These are phyloP conservation scores for Cryptus viduatorius DNA, from an alignment of 2,888 invertebrate species.

Conservation along the genomic window DNA sequence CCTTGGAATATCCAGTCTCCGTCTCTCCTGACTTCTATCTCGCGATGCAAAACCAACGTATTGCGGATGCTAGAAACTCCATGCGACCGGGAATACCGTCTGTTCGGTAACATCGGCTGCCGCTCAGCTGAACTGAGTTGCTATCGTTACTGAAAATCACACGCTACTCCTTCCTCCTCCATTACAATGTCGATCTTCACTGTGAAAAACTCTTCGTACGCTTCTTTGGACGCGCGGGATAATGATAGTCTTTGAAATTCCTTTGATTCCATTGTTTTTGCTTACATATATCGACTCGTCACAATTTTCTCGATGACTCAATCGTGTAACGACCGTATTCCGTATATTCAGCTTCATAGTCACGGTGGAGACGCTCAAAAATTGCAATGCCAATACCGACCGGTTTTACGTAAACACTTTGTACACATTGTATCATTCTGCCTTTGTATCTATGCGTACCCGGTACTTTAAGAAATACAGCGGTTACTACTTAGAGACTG, in stretches of 20 bases:
- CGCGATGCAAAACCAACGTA: conserved; percentile 38
- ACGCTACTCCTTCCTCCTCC: conserved; percentile 26
- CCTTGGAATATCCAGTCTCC: conserved; percentile 50
- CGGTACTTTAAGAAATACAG: conserved; percentile 36
- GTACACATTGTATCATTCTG: conserved; percentile 55
- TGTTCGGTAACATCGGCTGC: conserved; percentile 52
- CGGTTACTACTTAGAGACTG: conserved; percentile 20
- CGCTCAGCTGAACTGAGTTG: conserved; percentile 39
- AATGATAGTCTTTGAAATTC: conserved; percentile 34
- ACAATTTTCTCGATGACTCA: conserved; percentile 58
- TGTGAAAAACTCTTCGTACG: conserved; percentile 23
- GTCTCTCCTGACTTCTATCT: conserved; percentile 14
- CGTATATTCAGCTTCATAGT: conserved; percentile 28
- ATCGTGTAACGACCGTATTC: conserved; percentile 50
- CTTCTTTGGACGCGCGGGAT: not conserved
- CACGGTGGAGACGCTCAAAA: conserved; percentile 20
- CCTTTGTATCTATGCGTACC: conserved; percentile 3
- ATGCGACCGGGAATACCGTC: conserved; percentile 30
- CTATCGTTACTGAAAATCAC: conserved; percentile 16
- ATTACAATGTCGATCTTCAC: conserved; percentile 30
- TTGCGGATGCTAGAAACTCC: conserved; percentile 47
- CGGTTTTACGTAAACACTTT: conserved; percentile 31
- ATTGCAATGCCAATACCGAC: not conserved
- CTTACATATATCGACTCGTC: conserved; percentile 21
- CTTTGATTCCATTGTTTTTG: conserved; percentile 64